phyloP scores from a whole-genome alignment of 2,113 vertebrate genomes.

The Oryzias melastigma region DNA sequence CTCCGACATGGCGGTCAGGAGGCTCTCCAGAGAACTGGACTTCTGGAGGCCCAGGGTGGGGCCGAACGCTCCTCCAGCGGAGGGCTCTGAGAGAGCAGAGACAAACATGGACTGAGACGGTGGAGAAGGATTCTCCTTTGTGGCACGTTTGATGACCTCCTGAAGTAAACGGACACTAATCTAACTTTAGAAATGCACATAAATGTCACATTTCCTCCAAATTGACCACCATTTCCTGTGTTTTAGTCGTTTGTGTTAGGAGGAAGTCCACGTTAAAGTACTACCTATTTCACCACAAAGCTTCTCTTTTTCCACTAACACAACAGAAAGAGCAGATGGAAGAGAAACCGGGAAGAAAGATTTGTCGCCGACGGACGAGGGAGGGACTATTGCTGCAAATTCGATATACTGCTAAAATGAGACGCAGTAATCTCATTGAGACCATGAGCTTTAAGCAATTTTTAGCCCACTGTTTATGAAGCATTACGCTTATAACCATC shows the following conservation, averaged over 20 bases:
- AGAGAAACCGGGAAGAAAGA: neutral
- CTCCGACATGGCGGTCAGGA: slow-evolving; percentile 91
- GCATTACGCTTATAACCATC: slow-evolving; percentile 15
- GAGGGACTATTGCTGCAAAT: slow-evolving; percentile 10
- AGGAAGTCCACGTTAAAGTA: no score
- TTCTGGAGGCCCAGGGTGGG: slow-evolving; percentile 91
- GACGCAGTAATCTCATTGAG: slow-evolving; percentile 20
- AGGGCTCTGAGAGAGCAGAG: slow-evolving; percentile 53
- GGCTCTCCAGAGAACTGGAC: slow-evolving; percentile 94
- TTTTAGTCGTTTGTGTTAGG: no score
- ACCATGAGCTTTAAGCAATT: slow-evolving; percentile 31
- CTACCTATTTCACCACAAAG: neutral
- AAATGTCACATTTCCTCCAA: no score
- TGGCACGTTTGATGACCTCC: no score
- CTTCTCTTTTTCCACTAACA: neutral
- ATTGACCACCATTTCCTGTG: no score
- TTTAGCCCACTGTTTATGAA: slow-evolving; percentile 4
- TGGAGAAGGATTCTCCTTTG: no score
- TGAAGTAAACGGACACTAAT: no score
- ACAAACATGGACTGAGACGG: no score
- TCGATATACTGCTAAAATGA: slow-evolving; percentile 16
- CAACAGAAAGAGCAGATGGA: no score
- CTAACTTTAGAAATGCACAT: no score
- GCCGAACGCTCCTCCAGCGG: slow-evolving; percentile 76
- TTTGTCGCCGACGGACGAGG: slow-evolving; percentile 11